Evolutionary conservation across 2,888 invertebrate species (phyloP).

Genomic region (Phorcus lineatus): DNA sequence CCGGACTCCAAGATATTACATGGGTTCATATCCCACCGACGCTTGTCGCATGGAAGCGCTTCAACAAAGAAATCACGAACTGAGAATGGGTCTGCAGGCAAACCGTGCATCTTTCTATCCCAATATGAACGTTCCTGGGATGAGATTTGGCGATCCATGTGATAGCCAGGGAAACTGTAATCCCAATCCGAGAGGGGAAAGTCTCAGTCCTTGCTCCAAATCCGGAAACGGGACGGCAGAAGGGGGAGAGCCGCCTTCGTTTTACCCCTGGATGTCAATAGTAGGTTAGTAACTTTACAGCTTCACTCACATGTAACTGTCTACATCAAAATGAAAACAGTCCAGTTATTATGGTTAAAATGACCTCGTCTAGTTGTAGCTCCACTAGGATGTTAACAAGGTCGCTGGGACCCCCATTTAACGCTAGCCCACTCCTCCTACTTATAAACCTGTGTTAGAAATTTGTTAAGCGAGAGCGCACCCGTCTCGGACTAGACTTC

Average conservation of each 20-base stretch:
- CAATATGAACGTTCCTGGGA: conserved; percentile 67
- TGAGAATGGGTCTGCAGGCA: conserved; percentile 66
- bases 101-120: conserved; percentile 66
- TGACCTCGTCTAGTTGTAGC: background rate
- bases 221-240: conserved; percentile 50
- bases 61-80: conserved; percentile 63
- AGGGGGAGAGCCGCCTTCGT: conserved; percentile 59
- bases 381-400: background rate
- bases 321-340: conserved; percentile 28
- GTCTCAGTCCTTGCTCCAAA: conserved; percentile 63
- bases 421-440: background rate
- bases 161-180: conserved; percentile 53
- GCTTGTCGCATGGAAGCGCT: conserved; percentile 71
- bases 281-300: conserved; percentile 61
- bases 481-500: conserved; percentile 13
- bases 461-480: conserved; percentile 6
- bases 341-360: conserved; percentile 19
- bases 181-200: conserved; percentile 53
- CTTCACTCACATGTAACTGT: conserved; percentile 2
- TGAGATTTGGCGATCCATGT: conserved; percentile 58
- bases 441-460: background rate
- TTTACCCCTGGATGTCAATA: conserved; percentile 72
- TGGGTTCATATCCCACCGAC: conserved; percentile 62
- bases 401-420: background rate
- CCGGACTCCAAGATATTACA: conserved; percentile 65